These are phyloP conservation scores for Pseudoips prasinana DNA, from an alignment of 2,888 invertebrate species.

Conservation along the genomic window DNA sequence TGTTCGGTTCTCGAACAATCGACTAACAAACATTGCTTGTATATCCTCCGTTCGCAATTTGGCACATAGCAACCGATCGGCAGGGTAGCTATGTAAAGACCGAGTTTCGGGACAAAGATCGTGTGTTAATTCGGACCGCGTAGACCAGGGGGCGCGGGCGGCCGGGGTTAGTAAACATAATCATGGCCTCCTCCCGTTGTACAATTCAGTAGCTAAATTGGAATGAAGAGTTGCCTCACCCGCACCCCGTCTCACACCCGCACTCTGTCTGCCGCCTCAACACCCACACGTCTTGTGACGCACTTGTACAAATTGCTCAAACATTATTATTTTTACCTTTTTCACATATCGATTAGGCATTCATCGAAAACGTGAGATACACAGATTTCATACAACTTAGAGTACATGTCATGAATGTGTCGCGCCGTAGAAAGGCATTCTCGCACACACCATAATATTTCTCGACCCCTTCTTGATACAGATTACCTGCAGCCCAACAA, in stretches of 20 bases:
- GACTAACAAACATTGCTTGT: slow-evolving; percentile 20
- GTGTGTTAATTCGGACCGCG: slow-evolving; percentile 75
- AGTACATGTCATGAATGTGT: no score
- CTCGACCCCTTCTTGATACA: slow-evolving; percentile 8
- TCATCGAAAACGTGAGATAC: slow-evolving; percentile 4
- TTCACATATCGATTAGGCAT: slow-evolving; percentile 15
- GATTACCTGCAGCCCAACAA: slow-evolving; percentile 17
- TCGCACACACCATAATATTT: slow-evolving; percentile 4
- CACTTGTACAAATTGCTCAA: slow-evolving; percentile 47
- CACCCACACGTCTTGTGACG: slow-evolving; percentile 67
- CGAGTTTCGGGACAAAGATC: slow-evolving; percentile 66
- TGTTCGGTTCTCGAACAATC: slow-evolving; percentile 25
- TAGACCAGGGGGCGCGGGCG: slow-evolving; percentile 61
- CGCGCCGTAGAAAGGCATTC: slow-evolving; percentile 3
- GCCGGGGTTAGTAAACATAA: slow-evolving; percentile 76
- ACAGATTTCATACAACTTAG: no score
- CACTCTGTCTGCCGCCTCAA: slow-evolving; percentile 51
- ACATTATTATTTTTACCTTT: slow-evolving; percentile 22
- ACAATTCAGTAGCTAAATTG: slow-evolving; percentile 78
- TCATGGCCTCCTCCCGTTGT: slow-evolving; percentile 74
- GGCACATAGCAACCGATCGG: slow-evolving; percentile 43
- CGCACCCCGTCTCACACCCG: slow-evolving; percentile 52
- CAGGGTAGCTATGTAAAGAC: slow-evolving; percentile 43
- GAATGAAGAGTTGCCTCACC: slow-evolving; percentile 70
- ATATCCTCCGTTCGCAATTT: slow-evolving; percentile 34